phyloP scores from a whole-genome alignment of 1,140 invertebrate species.

The Hirudo medicinalis region DNA sequence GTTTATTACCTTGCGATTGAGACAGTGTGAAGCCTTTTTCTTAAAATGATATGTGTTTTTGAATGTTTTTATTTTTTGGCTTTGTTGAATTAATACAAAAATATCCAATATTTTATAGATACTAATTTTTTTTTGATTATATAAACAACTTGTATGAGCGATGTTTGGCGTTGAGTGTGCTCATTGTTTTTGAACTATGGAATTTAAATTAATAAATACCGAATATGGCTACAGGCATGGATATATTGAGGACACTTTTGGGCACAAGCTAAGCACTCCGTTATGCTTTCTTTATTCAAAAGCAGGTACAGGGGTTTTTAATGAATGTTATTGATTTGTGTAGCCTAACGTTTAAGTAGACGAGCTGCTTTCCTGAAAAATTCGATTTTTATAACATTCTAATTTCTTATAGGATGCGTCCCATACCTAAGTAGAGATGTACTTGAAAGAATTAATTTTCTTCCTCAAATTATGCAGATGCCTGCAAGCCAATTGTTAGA shows the following conservation, averaged over 20 bases:
- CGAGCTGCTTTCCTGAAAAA: background rate
- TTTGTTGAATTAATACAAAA: too few species aligned
- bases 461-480: background rate
- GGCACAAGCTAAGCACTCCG: background rate
- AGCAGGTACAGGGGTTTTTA: background rate
- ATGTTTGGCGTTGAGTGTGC: too few species aligned
- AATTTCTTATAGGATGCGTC: background rate
- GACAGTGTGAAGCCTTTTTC: too few species aligned
- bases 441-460: background rate
- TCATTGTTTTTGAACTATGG: too few species aligned
- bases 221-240: too few species aligned
- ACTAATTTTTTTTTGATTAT: too few species aligned
- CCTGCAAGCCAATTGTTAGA: background rate
- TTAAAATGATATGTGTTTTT: too few species aligned
- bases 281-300: background rate
- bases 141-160: too few species aligned
- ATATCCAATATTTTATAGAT: too few species aligned
- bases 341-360: background rate
- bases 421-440: conserved; percentile 6
- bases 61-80: too few species aligned
- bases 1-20: too few species aligned
- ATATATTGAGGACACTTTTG: background rate
- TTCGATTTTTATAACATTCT: background rate
- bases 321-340: background rate
- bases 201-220: too few species aligned